A percentile compares a stretch with the other conserved stretches of the same genome.
phyloP scores from a whole-genome alignment of 2,113 vertebrate species.

The Ornithorhynchus anatinus region DNA sequence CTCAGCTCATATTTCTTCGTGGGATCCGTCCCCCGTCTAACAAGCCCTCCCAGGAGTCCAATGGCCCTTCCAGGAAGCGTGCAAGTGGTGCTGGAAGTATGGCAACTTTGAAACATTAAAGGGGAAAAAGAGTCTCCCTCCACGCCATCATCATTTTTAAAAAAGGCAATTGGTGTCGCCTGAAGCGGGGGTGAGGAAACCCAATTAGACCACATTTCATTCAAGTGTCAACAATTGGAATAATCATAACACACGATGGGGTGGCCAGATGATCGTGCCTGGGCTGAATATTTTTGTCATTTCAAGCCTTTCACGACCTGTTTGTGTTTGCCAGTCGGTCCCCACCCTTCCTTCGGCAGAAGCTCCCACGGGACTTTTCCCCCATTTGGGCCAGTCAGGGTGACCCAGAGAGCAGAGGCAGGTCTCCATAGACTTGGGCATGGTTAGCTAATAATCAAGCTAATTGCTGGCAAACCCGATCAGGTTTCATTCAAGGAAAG shows the following conservation, averaged over 20 bases:
- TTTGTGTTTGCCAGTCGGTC: conserved; percentile 51
- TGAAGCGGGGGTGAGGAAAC: conserved; percentile 60
- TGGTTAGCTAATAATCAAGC: no score
- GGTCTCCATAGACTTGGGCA: no score
- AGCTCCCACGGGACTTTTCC: neutral
- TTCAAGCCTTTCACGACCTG: conserved; percentile 47
- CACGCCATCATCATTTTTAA: conserved; percentile 67
- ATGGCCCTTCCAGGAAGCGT: conserved; percentile 47
- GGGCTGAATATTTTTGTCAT: conserved; percentile 60
- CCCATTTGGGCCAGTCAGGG: no score
- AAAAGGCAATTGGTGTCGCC: conserved; percentile 68
- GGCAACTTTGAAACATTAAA: conserved; percentile 64
- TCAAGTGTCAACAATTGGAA: conserved; percentile 71
- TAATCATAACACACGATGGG: conserved; percentile 60
- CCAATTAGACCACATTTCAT: conserved; percentile 72
- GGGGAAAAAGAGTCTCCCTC: conserved; percentile 61
- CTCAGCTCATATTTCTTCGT: conserved; percentile 49
- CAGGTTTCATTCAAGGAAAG: no score
- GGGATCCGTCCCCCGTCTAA: conserved; percentile 36
- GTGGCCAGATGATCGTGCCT: conserved; percentile 64
- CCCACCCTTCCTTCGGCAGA: conserved; percentile 26
- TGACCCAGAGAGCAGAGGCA: no score
- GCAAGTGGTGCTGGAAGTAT: conserved; percentile 42
- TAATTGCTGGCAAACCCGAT: no score
- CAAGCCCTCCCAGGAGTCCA: conserved; percentile 50